Percentiles rank a stretch among this genome's conserved stretches.
Evolutionary conservation across 1,140 invertebrate genomes (phyloP).

Genomic region (Rhynchophorus ferrugineus): DNA sequence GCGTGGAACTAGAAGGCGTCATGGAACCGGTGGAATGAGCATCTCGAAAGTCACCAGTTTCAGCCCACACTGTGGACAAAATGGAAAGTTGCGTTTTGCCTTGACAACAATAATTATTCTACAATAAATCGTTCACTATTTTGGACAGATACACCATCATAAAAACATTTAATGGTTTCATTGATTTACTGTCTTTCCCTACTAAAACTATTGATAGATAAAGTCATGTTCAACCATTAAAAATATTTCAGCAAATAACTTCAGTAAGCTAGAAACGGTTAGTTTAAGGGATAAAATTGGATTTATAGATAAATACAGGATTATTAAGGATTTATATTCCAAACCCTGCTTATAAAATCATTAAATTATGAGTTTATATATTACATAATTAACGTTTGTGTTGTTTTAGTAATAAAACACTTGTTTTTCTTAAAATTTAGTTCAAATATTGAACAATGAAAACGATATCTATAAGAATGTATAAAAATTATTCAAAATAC

Average conservation of each 20-base stretch:
- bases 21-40: conserved; percentile 49
- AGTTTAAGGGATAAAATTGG: conserved; percentile 16
- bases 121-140: background rate
- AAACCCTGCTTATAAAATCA: conserved; percentile 16
- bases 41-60: conserved; percentile 73
- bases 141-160: too few relatives aligned
- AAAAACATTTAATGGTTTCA: too few relatives aligned
- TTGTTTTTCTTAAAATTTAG: background rate
- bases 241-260: too few relatives aligned
- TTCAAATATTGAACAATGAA: too few relatives aligned
- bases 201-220: too few relatives aligned
- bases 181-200: too few relatives aligned
- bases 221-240: too few relatives aligned
- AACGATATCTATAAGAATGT: too few relatives aligned
- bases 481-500: too few relatives aligned
- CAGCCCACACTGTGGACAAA: conserved; percentile 73
- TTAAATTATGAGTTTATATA: background rate
- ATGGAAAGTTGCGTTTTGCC: conserved; percentile 38
- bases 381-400: too few relatives aligned
- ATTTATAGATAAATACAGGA: conserved; percentile 12
- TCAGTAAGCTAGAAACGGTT: conserved; percentile 13
- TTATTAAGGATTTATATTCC: conserved; percentile 16
- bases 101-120: conserved; percentile 1
- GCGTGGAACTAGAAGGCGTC: conserved; percentile 24
- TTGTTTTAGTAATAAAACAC: too few relatives aligned